Percentiles rank a stretch among this genome's conserved stretches.
Conservation (phyloP, 2,113 vertebrate species). For the Nyctereutes procyonoides region DNA sequence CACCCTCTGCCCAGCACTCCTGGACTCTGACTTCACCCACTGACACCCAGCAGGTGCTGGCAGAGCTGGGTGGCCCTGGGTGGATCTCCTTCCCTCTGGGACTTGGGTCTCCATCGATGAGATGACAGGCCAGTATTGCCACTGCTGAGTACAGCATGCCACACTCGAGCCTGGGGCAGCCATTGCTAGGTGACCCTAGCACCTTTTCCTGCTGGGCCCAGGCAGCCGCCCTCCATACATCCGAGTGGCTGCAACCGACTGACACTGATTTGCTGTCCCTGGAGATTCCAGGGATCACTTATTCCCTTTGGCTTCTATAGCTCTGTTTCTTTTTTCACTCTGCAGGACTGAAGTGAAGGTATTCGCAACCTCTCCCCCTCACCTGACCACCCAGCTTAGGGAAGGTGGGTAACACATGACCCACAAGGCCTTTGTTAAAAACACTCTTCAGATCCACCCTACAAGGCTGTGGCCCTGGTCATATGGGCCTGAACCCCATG, state of each 20-base stretch:
- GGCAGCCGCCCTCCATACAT: not conserved
- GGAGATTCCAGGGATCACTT: not conserved
- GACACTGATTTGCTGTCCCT: not conserved
- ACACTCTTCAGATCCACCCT: not conserved
- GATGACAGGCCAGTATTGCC: not conserved
- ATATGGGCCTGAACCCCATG: not conserved
- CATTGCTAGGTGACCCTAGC: not conserved
- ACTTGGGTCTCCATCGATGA: accelerated
- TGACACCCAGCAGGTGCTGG: not conserved
- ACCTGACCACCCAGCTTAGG: not conserved
- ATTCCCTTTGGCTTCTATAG: not conserved
- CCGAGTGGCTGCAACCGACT: accelerated
- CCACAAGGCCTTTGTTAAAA: not conserved
- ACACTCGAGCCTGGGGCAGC: not conserved
- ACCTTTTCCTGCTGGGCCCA: not conserved
- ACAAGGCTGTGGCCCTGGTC: not conserved
- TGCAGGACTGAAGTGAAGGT: not conserved
- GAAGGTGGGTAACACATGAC: not conserved
- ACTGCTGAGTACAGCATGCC: not conserved
- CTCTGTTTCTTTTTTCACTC: not conserved
- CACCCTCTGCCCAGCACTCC: not conserved
- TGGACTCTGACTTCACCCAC: not conserved
- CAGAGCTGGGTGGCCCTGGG: not conserved
- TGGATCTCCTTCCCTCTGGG: not conserved
- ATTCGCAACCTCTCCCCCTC: too few species aligned